Evolutionary conservation across 2,888 invertebrate species (phyloP).

Genomic region (Caenorhabditis parvicauda): DNA sequence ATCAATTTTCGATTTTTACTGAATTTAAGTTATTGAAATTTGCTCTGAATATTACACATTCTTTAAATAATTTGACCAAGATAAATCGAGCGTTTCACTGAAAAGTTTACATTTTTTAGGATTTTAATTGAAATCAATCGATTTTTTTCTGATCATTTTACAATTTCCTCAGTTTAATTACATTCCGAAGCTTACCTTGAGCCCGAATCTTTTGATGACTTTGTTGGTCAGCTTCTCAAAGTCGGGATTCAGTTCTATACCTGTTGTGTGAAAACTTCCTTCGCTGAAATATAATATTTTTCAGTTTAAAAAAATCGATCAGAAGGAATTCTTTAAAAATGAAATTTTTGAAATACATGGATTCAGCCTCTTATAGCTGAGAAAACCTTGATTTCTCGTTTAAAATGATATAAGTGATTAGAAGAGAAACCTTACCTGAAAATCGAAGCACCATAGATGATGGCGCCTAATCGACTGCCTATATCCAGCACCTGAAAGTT

Average conservation of each 20-base stretch:
- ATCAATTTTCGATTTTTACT: too few relatives aligned
- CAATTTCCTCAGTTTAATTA: not conserved
- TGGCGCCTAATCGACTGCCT: slow-evolving; percentile 74
- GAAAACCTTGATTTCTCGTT: too few relatives aligned
- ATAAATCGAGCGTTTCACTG: too few relatives aligned
- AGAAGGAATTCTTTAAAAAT: too few relatives aligned
- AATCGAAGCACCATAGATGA: slow-evolving; percentile 69
- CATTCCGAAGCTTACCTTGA: slow-evolving; percentile 12
- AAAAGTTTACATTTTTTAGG: too few relatives aligned
- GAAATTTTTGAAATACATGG: too few relatives aligned
- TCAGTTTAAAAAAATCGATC: not conserved
- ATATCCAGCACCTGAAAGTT: slow-evolving; percentile 71
- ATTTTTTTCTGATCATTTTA: not conserved
- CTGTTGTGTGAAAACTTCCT: slow-evolving; percentile 68
- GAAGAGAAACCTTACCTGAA: slow-evolving; percentile 31
- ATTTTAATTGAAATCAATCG: not conserved
- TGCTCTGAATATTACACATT: too few relatives aligned
- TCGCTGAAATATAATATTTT: slow-evolving; percentile 7
- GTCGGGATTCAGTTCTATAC: slow-evolving; percentile 74
- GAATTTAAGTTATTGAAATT: too few relatives aligned
- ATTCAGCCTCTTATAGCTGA: too few relatives aligned
- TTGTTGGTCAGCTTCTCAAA: slow-evolving; percentile 70
- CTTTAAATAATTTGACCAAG: too few relatives aligned
- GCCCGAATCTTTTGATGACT: slow-evolving; percentile 15
- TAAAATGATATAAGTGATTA: too few relatives aligned